A percentile compares a stretch with the other conserved stretches of the same genome.
These are phyloP conservation scores for Nebria ingens DNA, from an alignment of 1,140 invertebrate genomes.

Conservation along the genomic window DNA sequence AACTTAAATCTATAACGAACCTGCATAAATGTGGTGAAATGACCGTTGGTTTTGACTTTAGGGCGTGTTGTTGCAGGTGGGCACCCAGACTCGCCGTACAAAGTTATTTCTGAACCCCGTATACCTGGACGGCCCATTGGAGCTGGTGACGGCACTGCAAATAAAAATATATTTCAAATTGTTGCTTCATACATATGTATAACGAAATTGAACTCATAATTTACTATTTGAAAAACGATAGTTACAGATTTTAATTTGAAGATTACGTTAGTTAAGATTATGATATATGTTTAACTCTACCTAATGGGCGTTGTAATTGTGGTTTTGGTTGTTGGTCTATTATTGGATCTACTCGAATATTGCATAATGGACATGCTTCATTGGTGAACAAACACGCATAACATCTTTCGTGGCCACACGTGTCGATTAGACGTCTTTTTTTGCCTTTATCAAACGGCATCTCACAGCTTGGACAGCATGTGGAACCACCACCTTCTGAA, in stretches of 20 bases:
- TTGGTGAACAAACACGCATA: slow-evolving; percentile 88
- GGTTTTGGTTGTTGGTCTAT: background rate
- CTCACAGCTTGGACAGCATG: slow-evolving; percentile 68
- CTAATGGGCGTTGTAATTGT: background rate
- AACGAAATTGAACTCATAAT: no score
- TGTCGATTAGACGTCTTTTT: slow-evolving; percentile 85
- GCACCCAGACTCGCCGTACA: slow-evolving; percentile 30
- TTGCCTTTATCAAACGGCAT: slow-evolving; percentile 93
- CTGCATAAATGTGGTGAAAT: slow-evolving; percentile 49
- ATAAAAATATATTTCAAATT: background rate
- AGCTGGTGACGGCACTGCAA: background rate
- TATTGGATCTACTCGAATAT: slow-evolving; percentile 3
- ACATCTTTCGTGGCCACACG: slow-evolving; percentile 87
- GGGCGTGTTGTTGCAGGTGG: slow-evolving; percentile 28
- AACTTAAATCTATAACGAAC: slow-evolving; percentile 23
- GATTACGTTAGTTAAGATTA: no score
- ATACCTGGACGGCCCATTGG: slow-evolving; percentile 22
- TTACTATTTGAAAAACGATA: no score
- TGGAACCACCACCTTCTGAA: slow-evolving; percentile 47
- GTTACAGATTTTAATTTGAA: no score
- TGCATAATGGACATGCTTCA: slow-evolving; percentile 80
- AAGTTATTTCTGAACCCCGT: slow-evolving; percentile 32
- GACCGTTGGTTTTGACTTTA: slow-evolving; percentile 53
- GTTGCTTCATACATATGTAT: background rate
- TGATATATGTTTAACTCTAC: background rate